These are phyloP conservation scores for Chrysomallon squamiferum DNA, from an alignment of 1,140 invertebrate genomes.

Conservation along the genomic window DNA sequence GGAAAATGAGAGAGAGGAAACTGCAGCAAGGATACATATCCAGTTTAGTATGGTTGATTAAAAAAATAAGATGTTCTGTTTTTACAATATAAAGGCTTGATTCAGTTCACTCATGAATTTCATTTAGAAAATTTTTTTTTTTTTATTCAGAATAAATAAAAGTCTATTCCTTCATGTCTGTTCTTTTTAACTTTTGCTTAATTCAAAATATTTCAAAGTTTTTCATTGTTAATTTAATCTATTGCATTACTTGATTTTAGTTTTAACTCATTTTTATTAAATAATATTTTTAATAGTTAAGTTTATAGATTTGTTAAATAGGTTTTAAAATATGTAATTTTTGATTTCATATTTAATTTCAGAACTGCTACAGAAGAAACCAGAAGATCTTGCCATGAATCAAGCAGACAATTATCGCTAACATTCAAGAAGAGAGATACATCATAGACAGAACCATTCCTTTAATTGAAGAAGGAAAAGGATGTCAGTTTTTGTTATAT, in stretches of 20 bases:
- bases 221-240: too few species aligned
- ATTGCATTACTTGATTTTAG: too few species aligned
- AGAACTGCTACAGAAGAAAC: constrained; percentile 59
- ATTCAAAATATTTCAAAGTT: too few species aligned
- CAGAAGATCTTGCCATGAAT: constrained; percentile 61
- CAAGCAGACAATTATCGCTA: constrained; percentile 53
- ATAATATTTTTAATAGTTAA: too few species aligned
- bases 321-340: too few species aligned
- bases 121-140: neutral
- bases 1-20: constrained; percentile 59
- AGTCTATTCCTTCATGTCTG: too few species aligned
- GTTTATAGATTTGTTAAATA: too few species aligned
- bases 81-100: neutral
- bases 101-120: neutral
- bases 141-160: too few species aligned
- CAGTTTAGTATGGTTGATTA: constrained; percentile 40
- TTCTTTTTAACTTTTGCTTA: too few species aligned
- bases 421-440: constrained; percentile 55
- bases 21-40: constrained; percentile 61
- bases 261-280: too few species aligned
- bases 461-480: constrained; percentile 60
- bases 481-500: constrained; percentile 52
- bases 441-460: constrained; percentile 60
- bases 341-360: constrained; percentile 14
- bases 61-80: neutral